These are phyloP conservation scores for Pachyuromys duprasi DNA, from an alignment of 2,797 vertebrate genomes.

Conservation along the genomic window DNA sequence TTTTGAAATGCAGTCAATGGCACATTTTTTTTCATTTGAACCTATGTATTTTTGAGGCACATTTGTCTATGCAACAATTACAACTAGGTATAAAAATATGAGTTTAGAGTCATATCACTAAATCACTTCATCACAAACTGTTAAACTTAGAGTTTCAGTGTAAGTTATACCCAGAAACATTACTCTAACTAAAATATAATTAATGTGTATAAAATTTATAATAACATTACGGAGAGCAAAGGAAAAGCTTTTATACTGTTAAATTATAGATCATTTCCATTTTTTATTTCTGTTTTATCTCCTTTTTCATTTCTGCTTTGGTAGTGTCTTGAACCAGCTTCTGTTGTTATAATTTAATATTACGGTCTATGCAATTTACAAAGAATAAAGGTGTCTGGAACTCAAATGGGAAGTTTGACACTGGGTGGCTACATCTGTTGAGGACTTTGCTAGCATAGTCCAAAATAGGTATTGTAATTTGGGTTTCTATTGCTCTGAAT, in stretches of 20 bases:
- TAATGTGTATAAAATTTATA: conserved; percentile 25
- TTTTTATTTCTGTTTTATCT: conserved; percentile 43
- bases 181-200: conserved; percentile 50
- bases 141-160: conserved; percentile 48
- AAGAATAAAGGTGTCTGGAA: neutral
- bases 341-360: neutral
- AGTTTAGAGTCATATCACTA: conserved; percentile 36
- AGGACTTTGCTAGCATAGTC: neutral
- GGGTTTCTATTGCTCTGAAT: neutral
- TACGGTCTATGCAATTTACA: neutral
- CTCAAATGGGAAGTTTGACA: neutral
- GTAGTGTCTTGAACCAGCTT: neutral
- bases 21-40: neutral
- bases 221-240: conserved; percentile 22
- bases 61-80: neutral
- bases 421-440: neutral
- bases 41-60: conserved; percentile 17
- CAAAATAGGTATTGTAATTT: neutral
- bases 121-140: conserved; percentile 19
- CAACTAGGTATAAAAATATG: conserved; percentile 19
- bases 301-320: conserved; percentile 18
- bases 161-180: conserved; percentile 2
- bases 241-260: neutral
- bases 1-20: neutral
- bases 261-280: neutral